Conservation (phyloP, 2,888 invertebrate species). For the Crossocerus cetratus region DNA sequence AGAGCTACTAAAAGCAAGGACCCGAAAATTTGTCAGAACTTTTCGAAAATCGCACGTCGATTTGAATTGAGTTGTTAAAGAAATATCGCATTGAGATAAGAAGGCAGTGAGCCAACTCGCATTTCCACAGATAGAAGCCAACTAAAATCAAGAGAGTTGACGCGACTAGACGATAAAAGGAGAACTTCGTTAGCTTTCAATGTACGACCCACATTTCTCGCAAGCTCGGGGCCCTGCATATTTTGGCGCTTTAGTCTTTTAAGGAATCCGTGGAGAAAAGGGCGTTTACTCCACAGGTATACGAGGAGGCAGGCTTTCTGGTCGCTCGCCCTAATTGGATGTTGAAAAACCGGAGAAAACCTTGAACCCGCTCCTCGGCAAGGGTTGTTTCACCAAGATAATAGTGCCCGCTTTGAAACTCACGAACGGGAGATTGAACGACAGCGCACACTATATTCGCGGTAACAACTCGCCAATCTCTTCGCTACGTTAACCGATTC, state of each 20-base stretch:
- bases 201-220: no score
- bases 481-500: slow-evolving; percentile 13
- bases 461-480: slow-evolving; percentile 1
- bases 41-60: no score
- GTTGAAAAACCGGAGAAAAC: slow-evolving; percentile 20
- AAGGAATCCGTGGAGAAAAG: no score
- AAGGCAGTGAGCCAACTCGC: no score
- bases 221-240: no score
- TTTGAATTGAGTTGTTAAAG: no score
- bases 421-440: slow-evolving; percentile 9
- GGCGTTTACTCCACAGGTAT: no score
- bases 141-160: background rate
- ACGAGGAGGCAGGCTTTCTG: slow-evolving; percentile 15
- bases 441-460: background rate
- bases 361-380: slow-evolving; percentile 7
- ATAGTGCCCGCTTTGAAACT: slow-evolving; percentile 21
- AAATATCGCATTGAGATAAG: no score
- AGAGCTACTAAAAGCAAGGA: no score
- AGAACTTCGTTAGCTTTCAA: background rate
- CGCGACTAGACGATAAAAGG: background rate
- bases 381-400: slow-evolving; percentile 31
- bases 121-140: no score
- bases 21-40: no score
- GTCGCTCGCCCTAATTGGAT: slow-evolving; percentile 46
- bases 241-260: no score